These are phyloP conservation scores for Bagarius yarrelli DNA, from an alignment of 2,113 vertebrate genomes.

Conservation along the genomic window DNA sequence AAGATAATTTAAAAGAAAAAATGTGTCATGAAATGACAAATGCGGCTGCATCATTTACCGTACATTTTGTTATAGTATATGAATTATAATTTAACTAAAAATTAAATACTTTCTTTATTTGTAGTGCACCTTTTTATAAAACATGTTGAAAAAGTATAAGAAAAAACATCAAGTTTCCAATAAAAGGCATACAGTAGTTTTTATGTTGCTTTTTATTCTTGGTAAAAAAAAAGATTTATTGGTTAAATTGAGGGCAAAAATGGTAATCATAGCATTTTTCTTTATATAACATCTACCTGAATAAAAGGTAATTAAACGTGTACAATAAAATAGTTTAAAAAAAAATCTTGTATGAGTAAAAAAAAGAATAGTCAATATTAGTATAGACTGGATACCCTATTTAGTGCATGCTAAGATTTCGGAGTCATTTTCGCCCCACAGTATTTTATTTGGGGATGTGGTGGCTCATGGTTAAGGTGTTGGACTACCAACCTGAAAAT, in stretches of 20 bases:
- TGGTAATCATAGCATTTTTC: neutral
- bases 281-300: neutral
- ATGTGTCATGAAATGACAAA: neutral
- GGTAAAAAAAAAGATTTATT: neutral
- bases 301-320: neutral
- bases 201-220: neutral
- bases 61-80: too few species aligned
- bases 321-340: neutral
- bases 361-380: neutral
- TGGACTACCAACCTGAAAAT: too few species aligned
- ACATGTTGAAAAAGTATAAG: neutral
- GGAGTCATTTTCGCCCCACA: too few species aligned
- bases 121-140: neutral
- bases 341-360: neutral
- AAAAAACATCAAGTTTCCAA: neutral
- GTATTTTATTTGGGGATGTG: too few species aligned
- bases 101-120: neutral
- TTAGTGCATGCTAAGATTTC: too few species aligned
- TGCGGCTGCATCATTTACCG: neutral
- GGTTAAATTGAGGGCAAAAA: neutral
- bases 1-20: neutral
- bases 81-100: neutral
- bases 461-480: too few species aligned
- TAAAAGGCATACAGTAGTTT: neutral
- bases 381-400: neutral